Percentiles rank a stretch among this genome's conserved stretches.
phyloP scores from a whole-genome alignment of 2,797 vertebrate species.

The Antrozous pallidus region DNA sequence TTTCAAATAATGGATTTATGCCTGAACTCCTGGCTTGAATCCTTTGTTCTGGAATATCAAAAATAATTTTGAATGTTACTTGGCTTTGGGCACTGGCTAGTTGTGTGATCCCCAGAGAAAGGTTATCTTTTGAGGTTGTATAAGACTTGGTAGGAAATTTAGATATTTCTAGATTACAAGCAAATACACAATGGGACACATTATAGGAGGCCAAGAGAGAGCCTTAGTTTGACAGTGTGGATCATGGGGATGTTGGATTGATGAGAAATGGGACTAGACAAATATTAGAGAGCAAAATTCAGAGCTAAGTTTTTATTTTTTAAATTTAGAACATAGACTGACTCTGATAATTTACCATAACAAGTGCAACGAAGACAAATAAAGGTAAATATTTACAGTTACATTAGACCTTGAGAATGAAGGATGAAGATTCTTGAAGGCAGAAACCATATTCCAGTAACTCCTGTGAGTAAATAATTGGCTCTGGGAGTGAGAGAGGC shows the following conservation, averaged over 20 bases:
- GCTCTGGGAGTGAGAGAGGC: not conserved
- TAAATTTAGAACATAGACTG: not conserved
- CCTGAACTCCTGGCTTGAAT: not conserved
- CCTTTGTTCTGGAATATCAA: not conserved
- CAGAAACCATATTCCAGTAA: no score
- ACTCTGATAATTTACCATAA: not conserved
- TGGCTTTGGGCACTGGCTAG: not conserved
- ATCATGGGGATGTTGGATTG: not conserved
- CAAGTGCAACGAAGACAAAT: not conserved
- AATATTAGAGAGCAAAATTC: not conserved
- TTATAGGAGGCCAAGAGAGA: not conserved
- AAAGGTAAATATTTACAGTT: not conserved
- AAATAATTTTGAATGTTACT: not conserved
- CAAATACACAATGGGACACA: not conserved
- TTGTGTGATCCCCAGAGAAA: not conserved
- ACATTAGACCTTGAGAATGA: not conserved
- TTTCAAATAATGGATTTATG: not conserved
- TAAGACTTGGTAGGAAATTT: not conserved
- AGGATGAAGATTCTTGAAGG: not conserved
- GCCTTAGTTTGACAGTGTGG: not conserved
- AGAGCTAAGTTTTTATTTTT: not conserved
- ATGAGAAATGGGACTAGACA: not conserved
- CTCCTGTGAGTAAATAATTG: not conserved
- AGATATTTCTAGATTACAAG: not conserved
- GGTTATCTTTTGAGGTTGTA: not conserved